A percentile compares a stretch with the other conserved stretches of the same genome.
phyloP scores from a whole-genome alignment of 1,140 invertebrate species.

The Apis dorsata region DNA sequence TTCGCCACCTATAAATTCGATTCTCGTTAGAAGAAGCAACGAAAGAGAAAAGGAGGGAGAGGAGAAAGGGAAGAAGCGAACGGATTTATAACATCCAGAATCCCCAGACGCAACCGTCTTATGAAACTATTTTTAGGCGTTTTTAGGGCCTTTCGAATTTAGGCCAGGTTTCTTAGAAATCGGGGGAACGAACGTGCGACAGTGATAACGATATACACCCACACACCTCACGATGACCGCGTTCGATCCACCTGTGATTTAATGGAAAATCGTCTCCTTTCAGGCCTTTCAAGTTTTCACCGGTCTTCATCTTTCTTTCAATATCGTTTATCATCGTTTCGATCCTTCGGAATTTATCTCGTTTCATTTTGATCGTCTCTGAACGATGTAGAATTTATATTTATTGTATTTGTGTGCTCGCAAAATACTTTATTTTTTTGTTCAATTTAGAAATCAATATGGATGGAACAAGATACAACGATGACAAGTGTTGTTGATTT shows the following conservation, averaged over 20 bases:
- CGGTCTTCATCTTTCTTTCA: too few species aligned
- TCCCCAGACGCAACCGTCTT: conserved; percentile 49
- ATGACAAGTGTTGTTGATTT: too few species aligned
- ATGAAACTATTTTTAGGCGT: conserved; percentile 54
- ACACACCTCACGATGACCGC: conserved; percentile 12
- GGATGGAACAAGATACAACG: too few species aligned
- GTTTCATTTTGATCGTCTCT: too few species aligned
- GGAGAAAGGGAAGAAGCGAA: conserved; percentile 42
- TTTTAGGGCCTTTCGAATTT: conserved; percentile 53
- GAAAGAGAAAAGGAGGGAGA: conserved; percentile 18
- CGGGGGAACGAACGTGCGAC: conserved; percentile 34
- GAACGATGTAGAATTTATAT: too few species aligned
- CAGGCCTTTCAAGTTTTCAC: too few species aligned
- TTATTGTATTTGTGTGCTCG: too few species aligned
- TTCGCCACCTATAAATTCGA: conserved; percentile 30
- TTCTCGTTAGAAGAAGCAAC: conserved; percentile 33
- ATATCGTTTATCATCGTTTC: too few species aligned
- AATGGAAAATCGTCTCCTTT: not conserved
- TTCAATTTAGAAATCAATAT: too few species aligned
- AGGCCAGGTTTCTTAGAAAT: conserved; percentile 52
- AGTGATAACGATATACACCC: conserved; percentile 30
- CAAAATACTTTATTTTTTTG: too few species aligned
- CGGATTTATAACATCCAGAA: conserved; percentile 48
- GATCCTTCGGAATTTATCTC: too few species aligned
- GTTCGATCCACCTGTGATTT: conserved; percentile 21